phyloP scores from a whole-genome alignment of 2,113 vertebrate genomes.

The Tylochromis polylepis region DNA sequence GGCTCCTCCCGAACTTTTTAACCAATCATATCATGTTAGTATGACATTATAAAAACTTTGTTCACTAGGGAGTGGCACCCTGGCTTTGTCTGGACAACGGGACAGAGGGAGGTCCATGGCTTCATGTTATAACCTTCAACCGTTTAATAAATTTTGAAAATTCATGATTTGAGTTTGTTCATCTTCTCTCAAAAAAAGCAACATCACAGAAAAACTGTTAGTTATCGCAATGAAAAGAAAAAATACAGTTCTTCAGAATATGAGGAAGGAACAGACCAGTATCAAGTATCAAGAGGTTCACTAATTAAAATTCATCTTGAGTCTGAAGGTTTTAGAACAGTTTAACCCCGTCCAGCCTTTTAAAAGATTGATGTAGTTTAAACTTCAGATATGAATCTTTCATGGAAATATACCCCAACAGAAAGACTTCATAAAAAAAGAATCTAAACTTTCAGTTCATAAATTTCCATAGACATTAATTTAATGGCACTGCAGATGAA shows the following conservation, averaged over 20 bases:
- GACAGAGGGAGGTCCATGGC: neutral
- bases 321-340: slow-evolving; percentile 4
- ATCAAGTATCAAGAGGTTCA: neutral
- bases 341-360: slow-evolving; percentile 37
- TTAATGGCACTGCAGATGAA: slow-evolving; percentile 12
- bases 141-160: neutral
- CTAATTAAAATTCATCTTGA: slow-evolving; percentile 45
- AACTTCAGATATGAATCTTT: slow-evolving; percentile 60
- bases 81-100: neutral
- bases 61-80: neutral
- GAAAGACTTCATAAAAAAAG: slow-evolving; percentile 13
- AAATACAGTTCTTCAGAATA: neutral
- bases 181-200: neutral
- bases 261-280: neutral
- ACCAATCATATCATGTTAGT: neutral
- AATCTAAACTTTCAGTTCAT: slow-evolving; percentile 23
- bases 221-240: neutral
- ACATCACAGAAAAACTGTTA: neutral
- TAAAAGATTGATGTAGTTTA: slow-evolving; percentile 64
- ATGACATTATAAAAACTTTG: neutral
- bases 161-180: neutral
- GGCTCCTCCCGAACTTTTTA: neutral
- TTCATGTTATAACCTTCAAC: neutral
- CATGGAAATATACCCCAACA: slow-evolving; percentile 27
- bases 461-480: slow-evolving; percentile 10